These are phyloP conservation scores for Alca torda DNA, from an alignment of 2,797 vertebrate species.

Conservation along the genomic window DNA sequence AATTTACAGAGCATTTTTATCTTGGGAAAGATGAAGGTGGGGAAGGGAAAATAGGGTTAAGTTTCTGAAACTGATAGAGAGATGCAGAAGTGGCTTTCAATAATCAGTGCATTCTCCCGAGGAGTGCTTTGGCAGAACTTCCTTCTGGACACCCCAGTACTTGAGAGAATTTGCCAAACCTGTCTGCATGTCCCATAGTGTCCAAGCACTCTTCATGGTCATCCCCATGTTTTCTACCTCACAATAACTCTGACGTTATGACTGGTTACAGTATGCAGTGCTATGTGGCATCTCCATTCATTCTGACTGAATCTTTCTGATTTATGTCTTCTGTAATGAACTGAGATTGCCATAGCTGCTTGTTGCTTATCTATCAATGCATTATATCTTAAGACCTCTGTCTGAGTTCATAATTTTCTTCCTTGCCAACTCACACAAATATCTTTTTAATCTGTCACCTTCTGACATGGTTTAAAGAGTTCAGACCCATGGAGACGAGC, in stretches of 20 bases:
- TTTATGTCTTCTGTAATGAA: not conserved
- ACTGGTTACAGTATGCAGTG: not conserved
- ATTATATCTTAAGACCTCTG: not conserved
- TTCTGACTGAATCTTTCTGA: not conserved
- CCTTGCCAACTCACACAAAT: not conserved
- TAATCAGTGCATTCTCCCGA: not conserved
- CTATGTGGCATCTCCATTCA: not conserved
- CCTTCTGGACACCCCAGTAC: not conserved
- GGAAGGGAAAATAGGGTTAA: not conserved
- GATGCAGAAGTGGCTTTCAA: not conserved
- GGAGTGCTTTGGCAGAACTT: not conserved
- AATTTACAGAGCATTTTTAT: not conserved
- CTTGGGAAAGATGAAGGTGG: not conserved
- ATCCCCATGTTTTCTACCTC: not conserved
- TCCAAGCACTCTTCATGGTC: not conserved
- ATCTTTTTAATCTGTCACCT: not conserved
- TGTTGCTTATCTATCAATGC: not conserved
- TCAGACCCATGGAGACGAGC: not conserved
- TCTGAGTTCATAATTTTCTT: not conserved
- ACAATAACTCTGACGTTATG: not conserved
- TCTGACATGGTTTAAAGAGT: not conserved
- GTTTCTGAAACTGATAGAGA: not conserved
- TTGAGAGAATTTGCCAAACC: not conserved
- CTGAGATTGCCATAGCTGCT: not conserved
- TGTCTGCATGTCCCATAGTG: accelerated